Evolutionary conservation across 2,113 vertebrate species (phyloP).

Genomic region (Riparia riparia): DNA sequence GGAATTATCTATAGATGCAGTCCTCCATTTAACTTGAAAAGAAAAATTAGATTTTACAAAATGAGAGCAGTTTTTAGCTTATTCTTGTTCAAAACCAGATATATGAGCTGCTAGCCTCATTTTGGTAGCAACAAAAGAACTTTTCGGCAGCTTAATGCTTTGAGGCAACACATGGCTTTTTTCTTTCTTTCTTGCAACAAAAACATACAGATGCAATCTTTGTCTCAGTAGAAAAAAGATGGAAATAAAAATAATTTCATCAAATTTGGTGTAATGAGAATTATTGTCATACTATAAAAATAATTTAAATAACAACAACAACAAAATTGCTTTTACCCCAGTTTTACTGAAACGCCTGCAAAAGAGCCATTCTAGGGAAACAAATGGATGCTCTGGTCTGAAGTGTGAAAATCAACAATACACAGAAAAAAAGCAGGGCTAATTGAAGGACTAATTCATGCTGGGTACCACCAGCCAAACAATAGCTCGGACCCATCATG

Average conservation of each 20-base stretch:
- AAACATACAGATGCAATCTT: constrained; percentile 70
- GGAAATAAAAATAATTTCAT: constrained; percentile 53
- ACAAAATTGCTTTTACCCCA: constrained; percentile 11
- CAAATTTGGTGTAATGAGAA: constrained; percentile 54
- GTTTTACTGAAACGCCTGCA: neutral
- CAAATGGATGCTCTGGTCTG: neutral
- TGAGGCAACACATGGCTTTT: constrained; percentile 57
- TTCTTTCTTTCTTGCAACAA: constrained; percentile 36
- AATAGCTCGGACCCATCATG: neutral
- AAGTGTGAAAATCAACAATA: constrained; percentile 22
- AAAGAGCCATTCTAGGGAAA: constrained; percentile 3
- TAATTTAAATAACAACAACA: constrained; percentile 59
- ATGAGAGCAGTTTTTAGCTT: constrained; percentile 49
- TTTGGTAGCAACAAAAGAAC: constrained; percentile 57
- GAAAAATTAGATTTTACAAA: constrained; percentile 53
- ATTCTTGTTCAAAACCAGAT: constrained; percentile 56
- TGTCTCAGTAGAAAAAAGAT: constrained; percentile 46
- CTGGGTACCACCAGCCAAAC: constrained; percentile 1
- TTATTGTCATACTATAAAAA: constrained; percentile 55
- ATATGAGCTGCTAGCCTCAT: constrained; percentile 46
- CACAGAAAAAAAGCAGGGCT: neutral
- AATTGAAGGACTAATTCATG: constrained; percentile 33
- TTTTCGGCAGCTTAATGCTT: constrained; percentile 55
- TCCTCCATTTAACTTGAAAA: constrained; percentile 57
- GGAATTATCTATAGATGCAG: constrained; percentile 28